Conservation (phyloP, 2,113 vertebrate genomes). For the Catharus minimus region DNA sequence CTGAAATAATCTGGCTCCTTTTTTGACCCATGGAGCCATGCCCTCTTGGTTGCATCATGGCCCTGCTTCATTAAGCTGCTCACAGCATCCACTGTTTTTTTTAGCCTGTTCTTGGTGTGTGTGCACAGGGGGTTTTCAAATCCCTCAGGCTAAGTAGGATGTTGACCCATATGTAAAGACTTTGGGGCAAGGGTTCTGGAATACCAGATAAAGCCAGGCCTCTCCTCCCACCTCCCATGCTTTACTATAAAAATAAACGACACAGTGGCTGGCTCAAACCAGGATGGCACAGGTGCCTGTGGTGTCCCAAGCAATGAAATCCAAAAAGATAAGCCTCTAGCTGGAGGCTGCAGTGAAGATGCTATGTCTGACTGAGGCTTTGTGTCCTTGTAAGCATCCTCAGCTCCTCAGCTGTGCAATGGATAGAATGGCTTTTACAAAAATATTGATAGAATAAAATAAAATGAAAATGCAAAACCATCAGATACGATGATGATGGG, state of each 20-base stretch:
- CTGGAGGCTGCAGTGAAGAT: not conserved
- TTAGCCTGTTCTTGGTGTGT: fast-evolving
- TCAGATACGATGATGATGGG: not conserved
- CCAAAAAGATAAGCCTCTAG: not conserved
- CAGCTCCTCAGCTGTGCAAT: not conserved
- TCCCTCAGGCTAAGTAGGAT: not conserved
- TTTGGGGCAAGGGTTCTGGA: not conserved
- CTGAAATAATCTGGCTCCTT: not conserved
- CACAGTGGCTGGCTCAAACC: not conserved
- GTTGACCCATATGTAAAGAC: not conserved
- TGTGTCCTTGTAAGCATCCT: not conserved
- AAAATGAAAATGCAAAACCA: not conserved
- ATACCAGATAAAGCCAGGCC: not conserved
- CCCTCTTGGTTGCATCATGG: not conserved
- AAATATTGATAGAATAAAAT: not conserved
- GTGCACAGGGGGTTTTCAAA: not conserved
- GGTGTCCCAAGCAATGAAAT: not conserved
- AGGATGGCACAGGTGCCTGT: not conserved
- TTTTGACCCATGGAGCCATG: not conserved
- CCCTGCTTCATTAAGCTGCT: not conserved
- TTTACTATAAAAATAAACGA: not conserved
- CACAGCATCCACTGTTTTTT: not conserved
- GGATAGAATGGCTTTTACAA: not conserved
- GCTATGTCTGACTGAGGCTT: not conserved
- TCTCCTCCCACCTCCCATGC: not conserved